Evolutionary conservation across 2,888 invertebrate genomes (phyloP).

Genomic region (Erebia ligea): DNA sequence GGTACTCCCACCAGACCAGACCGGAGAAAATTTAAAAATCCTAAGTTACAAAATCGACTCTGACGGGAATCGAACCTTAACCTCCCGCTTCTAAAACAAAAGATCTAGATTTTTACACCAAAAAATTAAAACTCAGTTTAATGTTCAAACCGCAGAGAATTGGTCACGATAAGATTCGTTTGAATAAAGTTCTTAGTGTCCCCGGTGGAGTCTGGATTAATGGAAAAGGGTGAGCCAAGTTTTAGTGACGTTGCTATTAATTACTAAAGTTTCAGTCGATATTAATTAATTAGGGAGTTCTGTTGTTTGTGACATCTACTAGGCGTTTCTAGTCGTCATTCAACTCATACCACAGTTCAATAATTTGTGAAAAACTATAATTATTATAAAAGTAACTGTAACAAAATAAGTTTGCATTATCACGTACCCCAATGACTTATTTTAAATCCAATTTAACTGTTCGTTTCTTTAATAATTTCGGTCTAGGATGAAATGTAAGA

Average conservation of each 20-base stretch:
- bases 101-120: no score
- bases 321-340: not conserved
- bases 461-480: no score
- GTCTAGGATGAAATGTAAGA: no score
- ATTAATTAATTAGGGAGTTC: conserved; percentile 71
- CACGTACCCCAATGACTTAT: no score
- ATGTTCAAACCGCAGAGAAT: conserved; percentile 46
- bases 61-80: no score
- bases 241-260: conserved; percentile 75
- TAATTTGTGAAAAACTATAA: not conserved
- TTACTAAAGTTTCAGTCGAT: conserved; percentile 71
- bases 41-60: no score
- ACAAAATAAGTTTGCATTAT: no score
- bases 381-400: no score
- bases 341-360: not conserved
- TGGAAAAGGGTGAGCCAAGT: conserved; percentile 78
- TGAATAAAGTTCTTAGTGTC: conserved; percentile 66
- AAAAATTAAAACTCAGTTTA: not conserved
- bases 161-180: conserved; percentile 48
- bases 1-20: no score
- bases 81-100: no score
- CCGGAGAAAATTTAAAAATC: no score
- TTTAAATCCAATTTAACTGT: no score
- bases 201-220: conserved; percentile 70
- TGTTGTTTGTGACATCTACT: conserved; percentile 42